A percentile compares a stretch with the other conserved stretches of the same genome.
Conservation (phyloP, 2,797 vertebrate genomes). For the Danio tinwini region DNA sequence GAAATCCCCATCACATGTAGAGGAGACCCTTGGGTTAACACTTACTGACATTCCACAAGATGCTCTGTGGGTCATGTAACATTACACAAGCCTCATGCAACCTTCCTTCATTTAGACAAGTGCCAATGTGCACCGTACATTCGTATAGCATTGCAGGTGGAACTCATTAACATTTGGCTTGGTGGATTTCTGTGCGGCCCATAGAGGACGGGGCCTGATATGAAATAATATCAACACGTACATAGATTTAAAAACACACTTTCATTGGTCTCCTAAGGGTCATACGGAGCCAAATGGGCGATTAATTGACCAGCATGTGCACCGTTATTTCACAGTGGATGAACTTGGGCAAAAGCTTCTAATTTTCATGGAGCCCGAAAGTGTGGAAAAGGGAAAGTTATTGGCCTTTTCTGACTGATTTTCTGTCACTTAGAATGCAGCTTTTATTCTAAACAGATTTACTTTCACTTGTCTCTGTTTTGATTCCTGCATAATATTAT, state of each 20-base stretch:
- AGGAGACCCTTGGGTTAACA: slow-evolving; percentile 52
- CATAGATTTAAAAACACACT: slow-evolving; percentile 65
- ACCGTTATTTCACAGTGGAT: slow-evolving; percentile 70
- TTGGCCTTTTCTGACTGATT: slow-evolving; percentile 41
- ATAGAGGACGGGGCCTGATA: slow-evolving; percentile 64
- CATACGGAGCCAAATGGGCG: slow-evolving; percentile 68
- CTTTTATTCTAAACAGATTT: slow-evolving; percentile 30
- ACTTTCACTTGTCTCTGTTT: slow-evolving; percentile 10
- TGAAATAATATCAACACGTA: slow-evolving; percentile 44
- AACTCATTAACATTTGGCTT: slow-evolving; percentile 80
- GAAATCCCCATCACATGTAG: slow-evolving; percentile 74
- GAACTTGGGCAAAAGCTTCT: slow-evolving; percentile 71
- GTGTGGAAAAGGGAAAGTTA: slow-evolving; percentile 51
- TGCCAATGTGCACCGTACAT: slow-evolving; percentile 78
- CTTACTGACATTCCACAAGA: slow-evolving; percentile 65
- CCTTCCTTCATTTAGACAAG: slow-evolving; percentile 67
- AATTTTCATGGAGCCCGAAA: slow-evolving; percentile 45
- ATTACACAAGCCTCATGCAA: slow-evolving; percentile 40
- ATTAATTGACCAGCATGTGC: slow-evolving; percentile 69
- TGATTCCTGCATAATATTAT: slow-evolving; percentile 39
- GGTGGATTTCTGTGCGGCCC: slow-evolving; percentile 61
- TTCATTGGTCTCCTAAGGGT: slow-evolving; percentile 74
- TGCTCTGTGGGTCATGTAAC: slow-evolving; percentile 38
- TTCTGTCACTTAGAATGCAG: slow-evolving; percentile 32
- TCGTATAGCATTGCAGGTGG: slow-evolving; percentile 81